Percentiles rank a stretch among this genome's conserved stretches.
Conservation (phyloP, 2,888 invertebrate genomes). For the Omphaloscelis lunosa region DNA sequence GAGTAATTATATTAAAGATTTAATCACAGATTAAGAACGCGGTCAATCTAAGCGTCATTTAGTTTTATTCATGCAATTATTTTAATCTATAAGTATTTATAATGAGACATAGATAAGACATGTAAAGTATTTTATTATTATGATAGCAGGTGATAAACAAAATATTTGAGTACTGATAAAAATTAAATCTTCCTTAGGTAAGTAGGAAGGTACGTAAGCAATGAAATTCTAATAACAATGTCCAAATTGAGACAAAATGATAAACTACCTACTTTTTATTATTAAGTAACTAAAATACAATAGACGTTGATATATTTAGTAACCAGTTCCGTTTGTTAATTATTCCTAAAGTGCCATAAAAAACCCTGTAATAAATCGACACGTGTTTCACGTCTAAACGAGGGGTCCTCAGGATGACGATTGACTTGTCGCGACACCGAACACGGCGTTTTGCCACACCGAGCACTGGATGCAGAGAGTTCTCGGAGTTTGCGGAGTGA, state of each 20-base stretch:
- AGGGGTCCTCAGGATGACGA: too few species aligned
- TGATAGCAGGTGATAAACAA: constrained; percentile 2
- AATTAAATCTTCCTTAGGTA: neutral
- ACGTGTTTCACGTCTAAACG: too few species aligned
- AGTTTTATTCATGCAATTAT: neutral
- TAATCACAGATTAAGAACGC: constrained; percentile 10
- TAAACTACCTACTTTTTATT: neutral
- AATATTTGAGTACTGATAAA: neutral
- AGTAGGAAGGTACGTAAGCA: neutral
- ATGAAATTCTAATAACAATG: neutral
- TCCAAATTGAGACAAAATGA: neutral
- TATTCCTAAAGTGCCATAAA: too few species aligned
- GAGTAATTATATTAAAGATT: neutral
- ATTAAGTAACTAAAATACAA: too few species aligned
- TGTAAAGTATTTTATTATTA: constrained; percentile 16
- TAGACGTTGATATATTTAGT: too few species aligned
- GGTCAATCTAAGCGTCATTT: constrained; percentile 3
- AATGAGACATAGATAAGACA: constrained; percentile 1
- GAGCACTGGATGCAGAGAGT: too few species aligned
- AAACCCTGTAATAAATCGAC: too few species aligned
- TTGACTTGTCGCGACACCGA: too few species aligned
- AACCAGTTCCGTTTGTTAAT: too few species aligned
- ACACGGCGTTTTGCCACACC: too few species aligned
- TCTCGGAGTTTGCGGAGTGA: too few species aligned
- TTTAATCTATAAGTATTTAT: constrained; percentile 27